Conservation (phyloP, 2,797 vertebrate species). For the Typhlichthys eigenmanni region DNA sequence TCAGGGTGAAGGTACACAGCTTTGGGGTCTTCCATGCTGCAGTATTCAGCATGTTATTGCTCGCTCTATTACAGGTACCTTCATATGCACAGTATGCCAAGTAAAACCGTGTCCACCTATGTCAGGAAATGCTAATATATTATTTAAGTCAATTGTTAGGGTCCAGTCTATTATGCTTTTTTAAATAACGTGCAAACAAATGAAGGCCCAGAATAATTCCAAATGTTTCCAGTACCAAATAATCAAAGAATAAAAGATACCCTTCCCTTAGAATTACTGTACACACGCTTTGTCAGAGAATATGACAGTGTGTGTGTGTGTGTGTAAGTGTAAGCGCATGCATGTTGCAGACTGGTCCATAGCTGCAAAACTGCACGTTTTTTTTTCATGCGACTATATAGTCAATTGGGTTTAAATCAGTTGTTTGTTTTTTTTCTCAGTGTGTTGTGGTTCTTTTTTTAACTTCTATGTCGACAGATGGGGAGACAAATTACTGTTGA, state of each 20-base stretch:
- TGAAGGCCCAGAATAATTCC: not conserved
- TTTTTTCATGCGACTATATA: slow-evolving; percentile 54
- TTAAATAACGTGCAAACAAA: not conserved
- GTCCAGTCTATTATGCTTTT: not conserved
- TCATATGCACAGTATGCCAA: slow-evolving; percentile 10
- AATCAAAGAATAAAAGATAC: not conserved
- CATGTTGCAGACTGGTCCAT: slow-evolving; percentile 27
- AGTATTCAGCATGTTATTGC: slow-evolving; percentile 45
- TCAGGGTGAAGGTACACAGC: slow-evolving; percentile 55
- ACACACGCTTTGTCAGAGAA: slow-evolving; percentile 40
- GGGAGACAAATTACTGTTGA: slow-evolving; percentile 21
- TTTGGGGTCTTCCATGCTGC: slow-evolving; percentile 51
- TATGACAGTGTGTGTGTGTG: slow-evolving; percentile 33
- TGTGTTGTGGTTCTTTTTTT: slow-evolving; percentile 18
- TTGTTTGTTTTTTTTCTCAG: slow-evolving; percentile 51
- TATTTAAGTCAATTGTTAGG: not conserved
- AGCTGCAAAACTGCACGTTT: slow-evolving; percentile 38
- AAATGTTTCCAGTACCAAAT: slow-evolving; percentile 24
- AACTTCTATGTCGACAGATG: slow-evolving; percentile 33
- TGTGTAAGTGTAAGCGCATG: not conserved
- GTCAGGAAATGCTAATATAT: not conserved
- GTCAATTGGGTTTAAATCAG: slow-evolving; percentile 69
- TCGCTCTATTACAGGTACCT: slow-evolving; percentile 22
- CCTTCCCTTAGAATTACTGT: slow-evolving; percentile 50
- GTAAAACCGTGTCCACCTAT: slow-evolving; percentile 11